Evolutionary conservation across 2,888 invertebrate genomes (phyloP).

Genomic region (Muschampia plurimacula): DNA sequence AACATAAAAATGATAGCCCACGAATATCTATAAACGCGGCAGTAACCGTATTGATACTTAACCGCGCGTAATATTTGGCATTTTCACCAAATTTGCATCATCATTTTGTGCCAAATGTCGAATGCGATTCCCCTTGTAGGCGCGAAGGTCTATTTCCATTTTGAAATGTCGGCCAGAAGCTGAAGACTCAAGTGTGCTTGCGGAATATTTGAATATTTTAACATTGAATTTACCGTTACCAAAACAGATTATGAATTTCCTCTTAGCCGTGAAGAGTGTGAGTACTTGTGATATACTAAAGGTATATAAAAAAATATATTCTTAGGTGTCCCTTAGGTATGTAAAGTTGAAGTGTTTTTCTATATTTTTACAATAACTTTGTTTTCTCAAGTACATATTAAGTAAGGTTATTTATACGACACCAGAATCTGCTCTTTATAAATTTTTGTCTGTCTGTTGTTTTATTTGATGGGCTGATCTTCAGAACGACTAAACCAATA

Average conservation of each 20-base stretch:
- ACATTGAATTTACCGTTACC: conserved; percentile 63
- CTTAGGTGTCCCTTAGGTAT: too few relatives aligned
- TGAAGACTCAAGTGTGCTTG: conserved; percentile 73
- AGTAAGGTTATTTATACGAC: too few relatives aligned
- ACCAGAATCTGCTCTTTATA: too few relatives aligned
- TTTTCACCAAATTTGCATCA: conserved; percentile 71
- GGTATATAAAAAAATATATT: too few relatives aligned
- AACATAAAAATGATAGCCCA: conserved; percentile 34
- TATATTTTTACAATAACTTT: too few relatives aligned
- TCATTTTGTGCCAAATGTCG: conserved; percentile 75
- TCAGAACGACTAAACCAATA: too few relatives aligned
- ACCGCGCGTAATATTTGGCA: conserved; percentile 64
- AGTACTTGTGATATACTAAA: neutral
- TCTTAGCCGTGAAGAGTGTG: conserved; percentile 13
- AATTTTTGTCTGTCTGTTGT: too few relatives aligned
- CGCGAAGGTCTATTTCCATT: conserved; percentile 77
- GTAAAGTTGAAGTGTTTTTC: too few relatives aligned
- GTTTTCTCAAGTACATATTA: too few relatives aligned
- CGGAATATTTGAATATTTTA: conserved; percentile 82
- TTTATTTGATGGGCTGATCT: too few relatives aligned
- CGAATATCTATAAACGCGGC: conserved; percentile 43
- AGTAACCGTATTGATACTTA: conserved; percentile 61
- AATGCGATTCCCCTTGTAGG: conserved; percentile 74
- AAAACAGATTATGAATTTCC: conserved; percentile 66
- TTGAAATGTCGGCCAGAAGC: conserved; percentile 73